phyloP scores from a whole-genome alignment of 2,888 invertebrate genomes.

The Cyclophora punctaria region DNA sequence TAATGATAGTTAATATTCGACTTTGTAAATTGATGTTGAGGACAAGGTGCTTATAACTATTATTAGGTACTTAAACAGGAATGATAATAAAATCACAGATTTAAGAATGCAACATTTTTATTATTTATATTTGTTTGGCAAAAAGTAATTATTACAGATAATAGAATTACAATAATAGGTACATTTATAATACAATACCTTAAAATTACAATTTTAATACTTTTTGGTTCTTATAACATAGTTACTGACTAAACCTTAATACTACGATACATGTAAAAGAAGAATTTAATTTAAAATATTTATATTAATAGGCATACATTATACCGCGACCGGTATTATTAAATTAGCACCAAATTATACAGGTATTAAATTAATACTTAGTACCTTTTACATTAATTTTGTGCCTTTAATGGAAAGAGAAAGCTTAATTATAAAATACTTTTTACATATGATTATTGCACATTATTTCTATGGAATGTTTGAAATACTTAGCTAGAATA shows the following conservation, averaged over 20 bases:
- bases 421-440: constrained; percentile 7
- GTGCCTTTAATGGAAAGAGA: not conserved
- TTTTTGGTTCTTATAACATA: constrained; percentile 60
- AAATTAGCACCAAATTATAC: constrained; percentile 62
- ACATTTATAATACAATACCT: constrained; percentile 36
- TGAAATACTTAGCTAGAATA: constrained; percentile 27
- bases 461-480: constrained; percentile 68
- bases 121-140: constrained; percentile 67
- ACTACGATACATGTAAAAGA: too few species aligned
- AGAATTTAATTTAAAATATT: not conserved
- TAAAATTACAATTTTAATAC: constrained; percentile 53
- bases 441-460: constrained; percentile 31
- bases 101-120: constrained; percentile 39
- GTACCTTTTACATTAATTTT: not conserved
- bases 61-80: too few species aligned
- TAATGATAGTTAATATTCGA: too few species aligned
- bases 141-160: constrained; percentile 55
- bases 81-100: constrained; percentile 5
- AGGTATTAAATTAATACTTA: constrained; percentile 21
- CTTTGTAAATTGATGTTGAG: too few species aligned
- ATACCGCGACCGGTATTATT: constrained; percentile 3
- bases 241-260: too few species aligned
- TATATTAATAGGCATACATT: not conserved
- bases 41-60: too few species aligned
- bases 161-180: constrained; percentile 17